phyloP scores from a whole-genome alignment of 2,797 vertebrate species.

The Ispidina lecontei region DNA sequence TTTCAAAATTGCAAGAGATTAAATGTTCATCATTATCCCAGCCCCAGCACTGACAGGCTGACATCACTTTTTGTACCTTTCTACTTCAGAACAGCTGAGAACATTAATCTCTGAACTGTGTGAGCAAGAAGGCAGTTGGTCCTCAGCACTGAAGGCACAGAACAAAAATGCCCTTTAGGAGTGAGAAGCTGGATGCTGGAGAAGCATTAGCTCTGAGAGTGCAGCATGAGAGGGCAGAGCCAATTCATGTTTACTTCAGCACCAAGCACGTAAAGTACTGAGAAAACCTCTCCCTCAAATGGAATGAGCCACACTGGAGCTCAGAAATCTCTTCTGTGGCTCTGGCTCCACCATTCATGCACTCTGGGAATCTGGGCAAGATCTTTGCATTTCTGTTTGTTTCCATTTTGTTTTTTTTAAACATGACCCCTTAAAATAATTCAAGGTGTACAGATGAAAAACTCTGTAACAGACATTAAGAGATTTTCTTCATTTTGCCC shows the following conservation, averaged over 20 bases:
- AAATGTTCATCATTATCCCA: background rate
- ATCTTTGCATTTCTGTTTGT: background rate
- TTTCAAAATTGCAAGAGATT: background rate
- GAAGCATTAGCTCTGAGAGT: background rate
- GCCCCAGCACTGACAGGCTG: background rate
- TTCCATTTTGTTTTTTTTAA: background rate
- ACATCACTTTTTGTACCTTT: background rate
- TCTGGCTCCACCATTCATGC: background rate
- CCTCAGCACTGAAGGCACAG: background rate
- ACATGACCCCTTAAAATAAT: background rate
- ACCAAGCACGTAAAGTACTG: background rate
- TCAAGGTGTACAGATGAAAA: background rate
- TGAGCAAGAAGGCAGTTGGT: background rate
- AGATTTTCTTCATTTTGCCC: conserved; percentile 14
- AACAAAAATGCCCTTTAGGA: background rate
- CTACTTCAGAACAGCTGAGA: background rate
- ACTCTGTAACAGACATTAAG: background rate
- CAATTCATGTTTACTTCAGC: background rate
- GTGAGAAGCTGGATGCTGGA: background rate
- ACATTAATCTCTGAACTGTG: background rate
- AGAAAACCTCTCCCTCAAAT: background rate
- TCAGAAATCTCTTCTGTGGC: background rate
- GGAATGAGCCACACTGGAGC: background rate
- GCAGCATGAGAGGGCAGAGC: background rate
- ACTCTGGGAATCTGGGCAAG: background rate